Conservation (phyloP, 2,113 vertebrate genomes). For the Oncorhynchus mykiss region DNA sequence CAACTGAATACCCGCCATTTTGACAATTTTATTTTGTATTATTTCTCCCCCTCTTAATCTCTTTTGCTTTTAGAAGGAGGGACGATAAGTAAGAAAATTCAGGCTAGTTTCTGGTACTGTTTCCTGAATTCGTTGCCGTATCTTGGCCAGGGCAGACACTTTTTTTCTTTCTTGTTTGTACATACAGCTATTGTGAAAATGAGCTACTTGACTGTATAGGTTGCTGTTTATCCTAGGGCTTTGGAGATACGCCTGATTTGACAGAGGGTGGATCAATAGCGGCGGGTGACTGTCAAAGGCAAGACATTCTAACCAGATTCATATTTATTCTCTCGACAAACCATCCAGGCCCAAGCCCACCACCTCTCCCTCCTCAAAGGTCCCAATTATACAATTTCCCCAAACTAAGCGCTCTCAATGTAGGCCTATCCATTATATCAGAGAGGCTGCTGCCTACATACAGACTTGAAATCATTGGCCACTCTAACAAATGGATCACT, state of each 20-base stretch:
- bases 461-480: too few species aligned
- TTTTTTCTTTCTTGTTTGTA: conserved; percentile 50
- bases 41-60: conserved; percentile 21
- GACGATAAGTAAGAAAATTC: conserved; percentile 33
- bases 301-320: conserved; percentile 43
- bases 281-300: conserved; percentile 53
- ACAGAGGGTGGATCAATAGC: conserved; percentile 50
- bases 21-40: conserved; percentile 45
- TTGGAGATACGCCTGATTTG: conserved; percentile 53
- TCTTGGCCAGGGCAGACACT: conserved; percentile 40
- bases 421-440: not conserved
- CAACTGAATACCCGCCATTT: conserved; percentile 59
- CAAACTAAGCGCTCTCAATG: conserved; percentile 20
- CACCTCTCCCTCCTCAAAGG: conserved; percentile 1
- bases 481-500: too few species aligned
- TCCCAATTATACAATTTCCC: conserved; percentile 35
- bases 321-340: conserved; percentile 54
- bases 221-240: conserved; percentile 46
- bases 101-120: conserved; percentile 60
- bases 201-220: conserved; percentile 52
- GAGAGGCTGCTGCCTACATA: too few species aligned
- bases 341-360: conserved; percentile 25
- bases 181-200: conserved; percentile 53
- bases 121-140: conserved; percentile 54
- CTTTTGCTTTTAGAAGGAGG: conserved; percentile 29